Evolutionary conservation across 2,797 vertebrate species (phyloP).

Genomic region (Pristis pectinata): DNA sequence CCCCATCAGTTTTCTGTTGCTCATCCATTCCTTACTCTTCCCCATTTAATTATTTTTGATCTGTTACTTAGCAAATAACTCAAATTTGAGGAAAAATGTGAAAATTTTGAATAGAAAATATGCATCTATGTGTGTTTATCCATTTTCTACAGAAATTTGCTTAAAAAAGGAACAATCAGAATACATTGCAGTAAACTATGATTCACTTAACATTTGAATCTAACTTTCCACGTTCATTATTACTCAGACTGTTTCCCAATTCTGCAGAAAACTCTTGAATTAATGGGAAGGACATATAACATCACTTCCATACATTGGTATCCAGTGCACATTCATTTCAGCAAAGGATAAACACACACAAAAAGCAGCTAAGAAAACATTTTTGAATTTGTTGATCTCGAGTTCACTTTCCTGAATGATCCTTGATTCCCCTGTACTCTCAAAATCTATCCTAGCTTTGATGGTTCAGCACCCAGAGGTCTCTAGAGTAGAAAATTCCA

Average conservation of each 20-base stretch:
- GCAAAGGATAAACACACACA: not conserved
- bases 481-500: too few relatives aligned
- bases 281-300: not conserved
- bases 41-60: not conserved
- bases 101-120: not conserved
- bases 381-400: not conserved
- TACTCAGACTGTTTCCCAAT: not conserved
- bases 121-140: not conserved
- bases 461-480: too few relatives aligned
- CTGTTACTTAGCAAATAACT: not conserved
- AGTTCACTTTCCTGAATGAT: too few relatives aligned
- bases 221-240: not conserved
- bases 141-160: not conserved
- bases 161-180: not conserved
- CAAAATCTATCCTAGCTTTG: too few relatives aligned
- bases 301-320: not conserved
- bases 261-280: not conserved
- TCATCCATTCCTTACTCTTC: not conserved
- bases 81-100: not conserved
- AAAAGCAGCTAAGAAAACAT: not conserved
- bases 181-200: not conserved
- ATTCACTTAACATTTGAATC: not conserved
- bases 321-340: not conserved
- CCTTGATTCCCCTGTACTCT: too few relatives aligned
- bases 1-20: not conserved